Conservation (phyloP, 2,888 invertebrate genomes). For the Athripsodes cinereus region DNA sequence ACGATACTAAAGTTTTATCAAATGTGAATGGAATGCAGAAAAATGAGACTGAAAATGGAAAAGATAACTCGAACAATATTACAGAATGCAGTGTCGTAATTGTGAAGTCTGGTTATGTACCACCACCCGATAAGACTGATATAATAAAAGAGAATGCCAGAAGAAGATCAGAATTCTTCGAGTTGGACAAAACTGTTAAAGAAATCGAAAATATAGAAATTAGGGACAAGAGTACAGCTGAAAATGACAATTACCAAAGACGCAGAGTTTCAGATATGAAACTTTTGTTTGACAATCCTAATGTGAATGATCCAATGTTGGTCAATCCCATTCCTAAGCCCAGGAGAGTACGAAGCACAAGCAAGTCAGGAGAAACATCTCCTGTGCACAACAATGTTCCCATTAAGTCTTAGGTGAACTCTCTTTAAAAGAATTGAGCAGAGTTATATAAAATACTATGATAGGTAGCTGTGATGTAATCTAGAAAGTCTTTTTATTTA, state of each 20-base stretch:
- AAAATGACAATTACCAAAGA: constrained; percentile 30
- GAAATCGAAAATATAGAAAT: constrained; percentile 29
- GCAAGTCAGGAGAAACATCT: constrained; percentile 28
- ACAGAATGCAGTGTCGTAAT: constrained; percentile 36
- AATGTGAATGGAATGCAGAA: not conserved
- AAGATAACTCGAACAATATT: constrained; percentile 30
- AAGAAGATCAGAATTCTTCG: constrained; percentile 41
- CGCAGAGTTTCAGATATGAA: constrained; percentile 41
- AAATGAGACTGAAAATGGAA: not conserved
- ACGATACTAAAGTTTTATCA: not conserved
- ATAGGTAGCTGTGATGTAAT: not conserved
- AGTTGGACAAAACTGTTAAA: constrained; percentile 42
- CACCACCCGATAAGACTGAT: constrained; percentile 29
- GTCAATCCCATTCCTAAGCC: constrained; percentile 53
- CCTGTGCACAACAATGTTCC: not conserved
- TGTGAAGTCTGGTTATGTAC: constrained; percentile 43
- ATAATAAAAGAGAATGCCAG: constrained; percentile 34
- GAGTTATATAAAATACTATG: not conserved
- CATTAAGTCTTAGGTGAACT: too few relatives aligned
- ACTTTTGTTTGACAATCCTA: constrained; percentile 48
- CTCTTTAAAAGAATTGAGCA: not conserved
- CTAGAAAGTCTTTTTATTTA: not conserved
- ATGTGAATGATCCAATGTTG: constrained; percentile 28
- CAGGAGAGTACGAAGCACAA: constrained; percentile 43
- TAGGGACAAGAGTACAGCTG: constrained; percentile 46